Percentiles rank a stretch among this genome's conserved stretches.
phyloP scores from a whole-genome alignment of 2,888 invertebrate species.

The Graphium colonna region DNA sequence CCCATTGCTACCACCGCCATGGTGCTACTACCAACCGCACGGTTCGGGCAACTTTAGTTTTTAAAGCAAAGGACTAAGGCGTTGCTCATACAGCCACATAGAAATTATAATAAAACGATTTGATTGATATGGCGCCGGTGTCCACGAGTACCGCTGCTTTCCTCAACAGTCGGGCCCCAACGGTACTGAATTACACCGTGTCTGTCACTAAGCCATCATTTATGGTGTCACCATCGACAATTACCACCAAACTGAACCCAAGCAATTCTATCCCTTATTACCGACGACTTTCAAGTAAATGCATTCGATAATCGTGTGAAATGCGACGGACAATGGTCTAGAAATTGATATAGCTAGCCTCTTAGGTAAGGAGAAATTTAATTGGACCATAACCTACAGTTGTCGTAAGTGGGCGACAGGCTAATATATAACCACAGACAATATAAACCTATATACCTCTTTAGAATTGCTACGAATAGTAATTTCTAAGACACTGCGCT shows the following conservation, averaged over 20 bases:
- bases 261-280: slow-evolving; percentile 28
- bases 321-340: slow-evolving; percentile 47
- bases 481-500: no score
- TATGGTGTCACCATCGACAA: slow-evolving; percentile 68
- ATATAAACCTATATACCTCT: slow-evolving; percentile 6
- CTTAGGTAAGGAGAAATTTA: slow-evolving; percentile 55
- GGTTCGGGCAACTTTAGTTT: slow-evolving; percentile 40
- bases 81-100: slow-evolving; percentile 26
- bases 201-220: slow-evolving; percentile 64
- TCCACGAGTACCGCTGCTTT: slow-evolving; percentile 68
- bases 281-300: slow-evolving; percentile 52
- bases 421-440: neutral
- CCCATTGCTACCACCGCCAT: slow-evolving; percentile 60
- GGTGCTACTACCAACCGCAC: slow-evolving; percentile 27
- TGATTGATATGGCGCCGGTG: slow-evolving; percentile 74
- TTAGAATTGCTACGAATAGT: no score
- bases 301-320: slow-evolving; percentile 24
- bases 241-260: slow-evolving; percentile 40
- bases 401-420: slow-evolving; percentile 21
- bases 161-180: slow-evolving; percentile 68
- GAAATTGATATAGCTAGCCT: slow-evolving; percentile 55
- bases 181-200: slow-evolving; percentile 74
- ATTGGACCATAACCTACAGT: slow-evolving; percentile 35
- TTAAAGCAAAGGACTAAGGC: slow-evolving; percentile 45
- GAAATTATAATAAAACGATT: slow-evolving; percentile 64